Base-by-base conservation (phyloP, 2,888 invertebrate species). In the Unio pictorum region DNA sequence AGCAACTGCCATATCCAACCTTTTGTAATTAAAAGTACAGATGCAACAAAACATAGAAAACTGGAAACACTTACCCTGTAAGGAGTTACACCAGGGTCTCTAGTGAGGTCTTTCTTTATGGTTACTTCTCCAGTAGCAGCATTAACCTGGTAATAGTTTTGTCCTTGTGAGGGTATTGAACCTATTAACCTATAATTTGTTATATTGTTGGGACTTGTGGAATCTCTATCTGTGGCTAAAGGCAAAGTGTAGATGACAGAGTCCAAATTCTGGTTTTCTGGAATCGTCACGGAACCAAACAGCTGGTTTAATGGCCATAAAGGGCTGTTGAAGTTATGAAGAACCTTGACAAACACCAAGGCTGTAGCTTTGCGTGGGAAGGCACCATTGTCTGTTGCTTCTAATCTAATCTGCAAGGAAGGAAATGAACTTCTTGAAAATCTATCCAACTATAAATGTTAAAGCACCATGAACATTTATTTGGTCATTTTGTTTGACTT, bases 341-440 rank as follows among this genome's bases (percentile, higher is more conserved):
- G 72, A 55, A 88, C 82, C 57, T 69, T 81, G 8, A 87, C 81
- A 45, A 66, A 73, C 23, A 86, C 66, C 20, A 79, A 57, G 8
- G 80, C 85, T 54, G 66, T 74, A 2, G 78, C 79, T 34, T 70
- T 67, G 28, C 77, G 64, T 5, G 81, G 70, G 18, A 84, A 82
- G 15, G 64, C 30, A 20, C 86, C 87, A 59, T 82, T 81, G 71
- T 89, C 89, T 30, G 74, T 62, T 17, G 83, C 85, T 23, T 68
- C 61, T 23, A 82, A 76, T 34, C 76, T 64, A 23, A 86, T 66
- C 85, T 86, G 76, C 28, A 78, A 74, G 30, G 54, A 56, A 55
- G 15, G 61, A 20, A 58, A 55, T 26, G 18, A 5, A 23, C 56
- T 45, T n/a, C 18, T 57, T 55, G 55, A 18, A 28, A 20, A 34